Conservation (phyloP, 2,797 vertebrate species). For the Aplochiton taeniatus region DNA sequence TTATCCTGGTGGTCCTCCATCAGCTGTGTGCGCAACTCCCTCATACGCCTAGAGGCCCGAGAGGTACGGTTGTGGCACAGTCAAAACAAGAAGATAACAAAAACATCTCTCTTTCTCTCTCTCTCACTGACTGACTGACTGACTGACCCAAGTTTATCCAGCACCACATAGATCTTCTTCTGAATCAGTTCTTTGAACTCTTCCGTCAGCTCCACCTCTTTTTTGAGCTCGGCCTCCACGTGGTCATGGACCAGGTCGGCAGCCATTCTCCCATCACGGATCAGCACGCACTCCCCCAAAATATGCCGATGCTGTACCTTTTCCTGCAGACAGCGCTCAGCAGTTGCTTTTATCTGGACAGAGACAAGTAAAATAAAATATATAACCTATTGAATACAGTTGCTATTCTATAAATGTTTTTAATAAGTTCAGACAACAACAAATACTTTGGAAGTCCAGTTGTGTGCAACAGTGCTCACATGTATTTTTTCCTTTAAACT, state of each 20-base stretch:
- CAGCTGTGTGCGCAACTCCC: neutral
- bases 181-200: constrained; percentile 1
- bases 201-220: neutral
- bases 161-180: neutral
- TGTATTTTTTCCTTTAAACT: too few relatives aligned
- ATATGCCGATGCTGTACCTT: neutral
- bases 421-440: too few relatives aligned
- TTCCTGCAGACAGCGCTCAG: neutral
- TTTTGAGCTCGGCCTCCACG: neutral
- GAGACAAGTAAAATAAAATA: neutral
- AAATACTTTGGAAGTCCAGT: too few relatives aligned
- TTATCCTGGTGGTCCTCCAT: neutral
- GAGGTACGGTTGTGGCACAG: neutral
- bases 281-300: neutral
- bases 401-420: neutral
- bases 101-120: neutral
- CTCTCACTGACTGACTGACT: neutral
- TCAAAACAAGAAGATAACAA: neutral
- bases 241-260: neutral
- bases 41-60: neutral
- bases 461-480: too few relatives aligned
- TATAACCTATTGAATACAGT: neutral
- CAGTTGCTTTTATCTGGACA: neutral
- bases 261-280: neutral
- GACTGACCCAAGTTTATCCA: constrained; percentile 1